Evolutionary conservation across 2,888 invertebrate species (phyloP).

Genomic region (Rotaria magnacalcarata): DNA sequence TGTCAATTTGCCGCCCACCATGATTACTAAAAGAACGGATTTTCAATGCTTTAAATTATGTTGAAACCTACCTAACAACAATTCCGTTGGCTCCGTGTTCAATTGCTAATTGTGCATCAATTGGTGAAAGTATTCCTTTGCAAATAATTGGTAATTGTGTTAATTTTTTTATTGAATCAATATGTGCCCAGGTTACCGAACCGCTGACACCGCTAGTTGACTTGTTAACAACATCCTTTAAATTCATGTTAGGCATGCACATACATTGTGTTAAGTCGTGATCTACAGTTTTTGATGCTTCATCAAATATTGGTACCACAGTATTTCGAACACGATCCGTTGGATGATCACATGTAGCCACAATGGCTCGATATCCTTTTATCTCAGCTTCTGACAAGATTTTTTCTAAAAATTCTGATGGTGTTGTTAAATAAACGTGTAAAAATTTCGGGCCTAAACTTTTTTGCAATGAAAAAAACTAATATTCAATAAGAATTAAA

Average conservation of each 20-base stretch:
- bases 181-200: too few relatives aligned
- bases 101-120: slow-evolving; percentile 45
- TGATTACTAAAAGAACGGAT: slow-evolving; percentile 42
- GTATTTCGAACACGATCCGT: neutral
- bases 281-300: neutral
- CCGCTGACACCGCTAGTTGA: too few relatives aligned
- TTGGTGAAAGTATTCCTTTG: slow-evolving; percentile 38
- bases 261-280: neutral
- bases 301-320: neutral
- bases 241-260: neutral
- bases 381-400: neutral
- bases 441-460: neutral
- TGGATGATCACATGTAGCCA: neutral
- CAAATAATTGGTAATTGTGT: slow-evolving; percentile 40
- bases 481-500: too few relatives aligned
- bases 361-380: slow-evolving; percentile 12
- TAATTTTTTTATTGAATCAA: neutral
- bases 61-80: too few relatives aligned
- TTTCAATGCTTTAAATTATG: too few relatives aligned
- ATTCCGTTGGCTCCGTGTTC: slow-evolving; percentile 32
- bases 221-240: neutral
- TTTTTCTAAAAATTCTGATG: neutral
- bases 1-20: slow-evolving; percentile 45
- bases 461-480: neutral
- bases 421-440: neutral